Percentiles rank a stretch among this genome's conserved stretches.
phyloP scores from a whole-genome alignment of 53 echinoderm and acorn worm genomes.

The Holothuria scabra region DNA sequence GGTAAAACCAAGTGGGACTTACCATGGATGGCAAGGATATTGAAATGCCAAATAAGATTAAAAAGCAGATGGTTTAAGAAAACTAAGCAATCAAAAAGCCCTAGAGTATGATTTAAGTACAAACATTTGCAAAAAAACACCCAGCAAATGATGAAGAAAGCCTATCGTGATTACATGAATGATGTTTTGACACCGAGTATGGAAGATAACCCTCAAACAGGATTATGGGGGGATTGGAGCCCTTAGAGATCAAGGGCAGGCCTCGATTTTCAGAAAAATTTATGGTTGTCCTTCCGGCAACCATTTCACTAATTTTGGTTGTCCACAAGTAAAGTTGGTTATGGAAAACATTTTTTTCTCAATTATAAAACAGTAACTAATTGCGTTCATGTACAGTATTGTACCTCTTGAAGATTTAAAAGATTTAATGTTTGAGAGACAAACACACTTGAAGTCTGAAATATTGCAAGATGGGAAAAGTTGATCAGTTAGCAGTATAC shows the following conservation, averaged over 20 bases:
- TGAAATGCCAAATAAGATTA: not conserved
- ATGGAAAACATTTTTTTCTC: too few relatives aligned
- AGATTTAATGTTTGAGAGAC: too few relatives aligned
- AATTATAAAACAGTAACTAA: too few relatives aligned
- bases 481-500: too few relatives aligned
- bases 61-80: slow-evolving; percentile 24
- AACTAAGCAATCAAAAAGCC: not conserved
- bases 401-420: too few relatives aligned
- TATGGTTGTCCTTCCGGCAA: too few relatives aligned
- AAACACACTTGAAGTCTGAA: too few relatives aligned
- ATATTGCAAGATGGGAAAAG: too few relatives aligned
- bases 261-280: too few relatives aligned
- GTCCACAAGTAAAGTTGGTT: too few relatives aligned
- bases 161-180: not conserved
- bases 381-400: too few relatives aligned
- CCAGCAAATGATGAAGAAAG: not conserved
- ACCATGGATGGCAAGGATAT: slow-evolving; percentile 14
- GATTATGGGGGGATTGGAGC: slow-evolving; percentile 2
- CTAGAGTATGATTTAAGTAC: not conserved
- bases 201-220: slow-evolving; percentile 29
- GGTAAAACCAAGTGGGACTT: not conserved
- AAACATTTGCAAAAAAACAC: not conserved
- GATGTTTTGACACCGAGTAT: slow-evolving; percentile 21
- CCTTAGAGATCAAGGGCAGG: slow-evolving; percentile 4
- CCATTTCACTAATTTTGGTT: too few relatives aligned